Percentiles rank a stretch among this genome's conserved stretches.
These are phyloP conservation scores for Tragelaphus strepsiceros DNA, from an alignment of 2,113 vertebrate genomes.

Conservation along the genomic window DNA sequence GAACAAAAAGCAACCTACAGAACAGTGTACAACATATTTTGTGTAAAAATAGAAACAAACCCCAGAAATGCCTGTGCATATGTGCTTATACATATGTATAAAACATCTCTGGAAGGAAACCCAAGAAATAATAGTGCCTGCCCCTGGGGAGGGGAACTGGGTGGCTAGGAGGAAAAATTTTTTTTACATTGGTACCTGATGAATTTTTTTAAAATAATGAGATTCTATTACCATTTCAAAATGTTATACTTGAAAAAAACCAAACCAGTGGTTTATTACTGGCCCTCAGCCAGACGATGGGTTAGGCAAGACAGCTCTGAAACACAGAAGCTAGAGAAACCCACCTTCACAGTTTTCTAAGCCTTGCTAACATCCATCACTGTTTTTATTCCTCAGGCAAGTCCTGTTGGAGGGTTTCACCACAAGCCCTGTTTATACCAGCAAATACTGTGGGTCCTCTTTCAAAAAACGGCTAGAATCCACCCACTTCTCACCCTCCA, in stretches of 20 bases:
- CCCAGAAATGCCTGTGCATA: background rate
- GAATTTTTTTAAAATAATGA: background rate
- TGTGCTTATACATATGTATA: background rate
- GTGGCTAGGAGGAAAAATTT: background rate
- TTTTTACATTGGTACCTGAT: background rate
- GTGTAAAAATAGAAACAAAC: constrained; percentile 37
- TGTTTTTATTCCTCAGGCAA: background rate
- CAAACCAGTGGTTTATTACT: background rate
- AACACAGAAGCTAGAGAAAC: background rate
- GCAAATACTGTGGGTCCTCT: background rate
- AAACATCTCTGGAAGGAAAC: background rate
- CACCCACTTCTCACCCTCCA: background rate
- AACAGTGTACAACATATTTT: background rate
- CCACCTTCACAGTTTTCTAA: background rate
- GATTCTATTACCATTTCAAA: constrained; percentile 35
- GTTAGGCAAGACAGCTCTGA: background rate
- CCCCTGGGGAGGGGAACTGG: background rate
- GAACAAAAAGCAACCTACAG: background rate
- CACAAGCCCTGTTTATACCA: background rate
- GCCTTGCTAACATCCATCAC: background rate
- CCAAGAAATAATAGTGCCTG: background rate
- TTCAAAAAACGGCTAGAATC: background rate
- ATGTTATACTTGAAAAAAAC: background rate
- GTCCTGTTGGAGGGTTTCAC: background rate
- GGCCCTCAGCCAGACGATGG: background rate